phyloP scores from a whole-genome alignment of 2,113 vertebrate species.

The Lota lota region DNA sequence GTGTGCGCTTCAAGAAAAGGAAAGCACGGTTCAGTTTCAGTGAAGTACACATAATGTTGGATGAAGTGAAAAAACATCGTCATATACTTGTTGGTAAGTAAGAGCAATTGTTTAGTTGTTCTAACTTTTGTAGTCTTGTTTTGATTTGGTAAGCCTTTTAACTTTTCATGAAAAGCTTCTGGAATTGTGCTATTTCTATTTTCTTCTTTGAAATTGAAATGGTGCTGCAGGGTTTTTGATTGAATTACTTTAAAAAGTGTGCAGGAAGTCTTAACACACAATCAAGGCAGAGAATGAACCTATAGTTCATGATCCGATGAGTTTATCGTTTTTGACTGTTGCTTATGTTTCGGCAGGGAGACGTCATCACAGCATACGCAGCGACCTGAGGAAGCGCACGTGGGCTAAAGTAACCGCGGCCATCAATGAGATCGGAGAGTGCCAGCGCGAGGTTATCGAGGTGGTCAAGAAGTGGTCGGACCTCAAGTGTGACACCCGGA shows the following conservation, averaged over 20 bases:
- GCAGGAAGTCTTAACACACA: too few species aligned
- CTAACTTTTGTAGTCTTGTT: neutral
- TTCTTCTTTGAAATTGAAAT: too few species aligned
- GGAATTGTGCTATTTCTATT: too few species aligned
- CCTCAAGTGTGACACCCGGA: constrained; percentile 77
- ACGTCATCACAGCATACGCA: constrained; percentile 35
- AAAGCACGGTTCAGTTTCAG: constrained; percentile 77
- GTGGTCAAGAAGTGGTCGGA: constrained; percentile 81
- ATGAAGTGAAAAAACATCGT: constrained; percentile 76
- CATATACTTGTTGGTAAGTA: constrained; percentile 68
- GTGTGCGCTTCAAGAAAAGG: constrained; percentile 71
- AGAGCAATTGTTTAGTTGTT: neutral
- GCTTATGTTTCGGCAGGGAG: too few species aligned
- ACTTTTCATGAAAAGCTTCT: too few species aligned
- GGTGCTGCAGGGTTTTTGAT: too few species aligned
- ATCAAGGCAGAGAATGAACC: too few species aligned
- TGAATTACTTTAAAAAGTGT: too few species aligned
- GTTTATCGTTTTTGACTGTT: too few species aligned
- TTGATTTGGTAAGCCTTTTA: neutral
- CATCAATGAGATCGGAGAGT: constrained; percentile 77
- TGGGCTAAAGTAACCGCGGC: constrained; percentile 77
- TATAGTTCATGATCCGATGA: too few species aligned
- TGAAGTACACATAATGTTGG: constrained; percentile 77
- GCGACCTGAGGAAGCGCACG: constrained; percentile 70
- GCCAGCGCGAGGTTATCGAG: constrained; percentile 75